A percentile compares a stretch with the other conserved stretches of the same genome.
These are phyloP conservation scores for Habrosyne pyritoides DNA, from an alignment of 2,888 invertebrate species.

Conservation along the genomic window DNA sequence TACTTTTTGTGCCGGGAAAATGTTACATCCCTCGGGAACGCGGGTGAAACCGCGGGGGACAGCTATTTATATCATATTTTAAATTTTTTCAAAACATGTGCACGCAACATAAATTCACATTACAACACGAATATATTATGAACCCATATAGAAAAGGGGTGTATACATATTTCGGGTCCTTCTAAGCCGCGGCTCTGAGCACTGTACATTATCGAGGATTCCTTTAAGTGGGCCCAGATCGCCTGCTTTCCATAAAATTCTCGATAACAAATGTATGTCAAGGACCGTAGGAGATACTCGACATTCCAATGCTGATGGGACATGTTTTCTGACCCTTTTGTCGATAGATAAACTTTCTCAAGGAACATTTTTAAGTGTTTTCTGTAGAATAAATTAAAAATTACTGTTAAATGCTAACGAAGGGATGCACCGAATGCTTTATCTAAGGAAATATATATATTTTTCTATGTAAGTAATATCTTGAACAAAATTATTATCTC, in stretches of 20 bases:
- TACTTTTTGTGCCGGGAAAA: too few species aligned
- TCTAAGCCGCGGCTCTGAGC: constrained; percentile 27
- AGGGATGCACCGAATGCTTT: too few species aligned
- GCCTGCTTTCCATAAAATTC: constrained; percentile 69
- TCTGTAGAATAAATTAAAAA: neutral
- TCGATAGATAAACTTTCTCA: constrained; percentile 5
- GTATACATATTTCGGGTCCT: constrained; percentile 26
- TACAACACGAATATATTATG: constrained; percentile 4
- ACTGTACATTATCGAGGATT: constrained; percentile 52
- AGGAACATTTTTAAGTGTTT: neutral
- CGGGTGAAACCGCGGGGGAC: too few species aligned
- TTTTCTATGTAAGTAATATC: too few species aligned
- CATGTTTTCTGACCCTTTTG: constrained; percentile 10
- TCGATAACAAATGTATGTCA: constrained; percentile 67
- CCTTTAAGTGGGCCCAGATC: constrained; percentile 64
- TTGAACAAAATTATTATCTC: neutral
- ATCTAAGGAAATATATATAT: too few species aligned
- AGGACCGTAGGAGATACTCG: constrained; percentile 38
- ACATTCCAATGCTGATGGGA: constrained; percentile 36
- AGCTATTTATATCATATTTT: too few species aligned
- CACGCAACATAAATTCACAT: too few species aligned
- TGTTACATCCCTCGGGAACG: too few species aligned
- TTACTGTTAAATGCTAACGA: neutral
- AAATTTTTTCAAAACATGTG: too few species aligned
- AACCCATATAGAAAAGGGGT: constrained; percentile 6